Percentiles rank a stretch among this genome's conserved stretches.
These are phyloP conservation scores for Apostichopus californicus DNA, from an alignment of 35 echinoderm and acorn worm genomes.

Conservation along the genomic window DNA sequence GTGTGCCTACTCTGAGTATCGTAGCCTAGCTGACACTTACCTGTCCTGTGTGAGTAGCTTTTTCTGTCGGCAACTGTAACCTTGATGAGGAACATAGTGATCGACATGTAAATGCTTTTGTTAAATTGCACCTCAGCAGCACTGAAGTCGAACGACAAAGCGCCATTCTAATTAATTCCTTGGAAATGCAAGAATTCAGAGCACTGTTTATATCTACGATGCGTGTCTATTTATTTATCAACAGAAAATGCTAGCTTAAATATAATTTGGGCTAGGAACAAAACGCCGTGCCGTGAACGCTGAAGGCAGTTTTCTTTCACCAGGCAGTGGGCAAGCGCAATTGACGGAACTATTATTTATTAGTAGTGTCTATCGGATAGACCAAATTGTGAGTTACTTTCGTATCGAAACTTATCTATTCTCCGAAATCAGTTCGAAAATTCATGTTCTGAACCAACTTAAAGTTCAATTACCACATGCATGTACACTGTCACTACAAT, in stretches of 20 bases:
- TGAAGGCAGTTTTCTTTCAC: too few species aligned
- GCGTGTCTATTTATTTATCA: neutral
- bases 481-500: too few species aligned
- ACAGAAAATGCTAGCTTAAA: neutral
- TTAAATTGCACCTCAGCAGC: neutral
- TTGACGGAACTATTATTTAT: too few species aligned
- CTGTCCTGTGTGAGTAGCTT: slow-evolving; percentile 26
- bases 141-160: neutral
- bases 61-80: neutral
- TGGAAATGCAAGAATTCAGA: neutral
- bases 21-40: neutral
- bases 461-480: too few species aligned
- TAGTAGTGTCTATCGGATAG: too few species aligned
- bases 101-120: neutral
- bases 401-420: too few species aligned
- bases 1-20: too few species aligned
- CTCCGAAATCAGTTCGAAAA: too few species aligned
- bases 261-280: neutral
- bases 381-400: too few species aligned
- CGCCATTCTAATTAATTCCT: neutral
- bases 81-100: neutral
- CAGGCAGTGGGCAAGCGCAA: too few species aligned
- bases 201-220: neutral
- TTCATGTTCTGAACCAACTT: too few species aligned
- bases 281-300: too few species aligned